These are phyloP conservation scores for Bothrops jararaca DNA, from an alignment of 2,113 vertebrate genomes.

Conservation along the genomic window DNA sequence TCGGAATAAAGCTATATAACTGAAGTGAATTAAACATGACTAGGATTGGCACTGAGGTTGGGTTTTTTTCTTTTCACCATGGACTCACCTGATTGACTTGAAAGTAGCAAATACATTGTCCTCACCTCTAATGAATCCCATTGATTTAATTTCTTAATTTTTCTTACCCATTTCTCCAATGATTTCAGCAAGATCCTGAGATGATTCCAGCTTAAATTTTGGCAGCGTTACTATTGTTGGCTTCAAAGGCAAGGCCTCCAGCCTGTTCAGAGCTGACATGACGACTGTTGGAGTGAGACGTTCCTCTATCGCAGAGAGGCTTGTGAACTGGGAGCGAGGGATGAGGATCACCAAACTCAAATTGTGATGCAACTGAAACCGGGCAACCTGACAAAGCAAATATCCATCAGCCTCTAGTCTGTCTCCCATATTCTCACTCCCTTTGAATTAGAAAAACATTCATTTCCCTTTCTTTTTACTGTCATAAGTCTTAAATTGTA, in stretches of 20 bases:
- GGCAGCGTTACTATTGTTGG: constrained; percentile 49
- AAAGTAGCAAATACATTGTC: background rate
- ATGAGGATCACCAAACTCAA: constrained; percentile 59
- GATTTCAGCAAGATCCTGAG: constrained; percentile 48
- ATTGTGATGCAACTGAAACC: constrained; percentile 55
- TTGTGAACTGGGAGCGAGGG: constrained; percentile 27
- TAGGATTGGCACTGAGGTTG: background rate
- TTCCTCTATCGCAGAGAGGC: constrained; percentile 36
- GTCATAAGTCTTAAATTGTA: background rate
- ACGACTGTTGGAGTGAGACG: constrained; percentile 26
- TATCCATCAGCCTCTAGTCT: background rate
- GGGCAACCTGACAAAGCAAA: constrained; percentile 46
- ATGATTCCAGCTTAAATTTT: constrained; percentile 48
- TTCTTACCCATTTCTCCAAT: constrained; percentile 60
- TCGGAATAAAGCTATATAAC: background rate
- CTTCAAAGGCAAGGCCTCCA: constrained; percentile 33
- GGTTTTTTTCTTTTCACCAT: background rate
- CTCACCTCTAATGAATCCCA: background rate
- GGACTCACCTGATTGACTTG: background rate
- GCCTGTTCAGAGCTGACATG: constrained; percentile 40
- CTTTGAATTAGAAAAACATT: background rate
- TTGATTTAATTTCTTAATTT: background rate
- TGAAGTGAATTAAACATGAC: background rate
- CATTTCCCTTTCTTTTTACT: background rate
- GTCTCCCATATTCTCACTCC: background rate